Evolutionary conservation across 2,797 vertebrate species (phyloP).

Genomic region (Danio jaintianensis): DNA sequence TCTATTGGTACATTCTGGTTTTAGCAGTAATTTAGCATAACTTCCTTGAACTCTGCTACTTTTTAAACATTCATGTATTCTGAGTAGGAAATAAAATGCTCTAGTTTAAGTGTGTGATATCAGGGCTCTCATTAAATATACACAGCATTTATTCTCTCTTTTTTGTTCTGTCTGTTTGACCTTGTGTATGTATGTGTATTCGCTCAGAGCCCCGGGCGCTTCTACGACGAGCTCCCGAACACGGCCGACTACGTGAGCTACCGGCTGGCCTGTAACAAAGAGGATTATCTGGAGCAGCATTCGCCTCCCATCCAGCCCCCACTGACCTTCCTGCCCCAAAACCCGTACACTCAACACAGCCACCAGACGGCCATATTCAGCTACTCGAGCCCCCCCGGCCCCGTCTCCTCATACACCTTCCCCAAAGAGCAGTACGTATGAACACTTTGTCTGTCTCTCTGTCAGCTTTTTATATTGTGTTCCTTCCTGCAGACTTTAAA

Average conservation of each 20-base stretch:
- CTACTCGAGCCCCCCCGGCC: conserved; percentile 79
- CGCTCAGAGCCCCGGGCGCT: conserved; percentile 81
- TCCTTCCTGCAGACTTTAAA: not conserved
- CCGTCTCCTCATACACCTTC: conserved; percentile 78
- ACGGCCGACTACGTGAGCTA: conserved; percentile 86
- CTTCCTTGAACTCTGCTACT: conserved; percentile 15
- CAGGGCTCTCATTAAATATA: conserved; percentile 4
- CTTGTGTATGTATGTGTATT: conserved; percentile 37
- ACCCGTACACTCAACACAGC: conserved; percentile 78
- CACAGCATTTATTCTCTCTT: not conserved
- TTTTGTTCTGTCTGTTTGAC: conserved; percentile 24
- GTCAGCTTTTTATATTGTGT: conserved; percentile 12
- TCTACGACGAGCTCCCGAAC: conserved; percentile 85
- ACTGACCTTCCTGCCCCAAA: conserved; percentile 81
- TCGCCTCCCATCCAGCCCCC: conserved; percentile 81
- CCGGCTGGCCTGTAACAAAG: conserved; percentile 81
- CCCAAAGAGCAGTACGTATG: conserved; percentile 88
- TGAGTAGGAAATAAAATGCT: not conserved
- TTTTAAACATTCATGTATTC: conserved; percentile 28
- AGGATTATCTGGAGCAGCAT: conserved; percentile 83
- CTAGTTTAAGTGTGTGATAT: not conserved
- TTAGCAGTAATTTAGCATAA: not conserved
- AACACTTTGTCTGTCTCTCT: conserved; percentile 51
- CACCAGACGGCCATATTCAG: conserved; percentile 72
- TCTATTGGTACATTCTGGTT: not conserved